Conservation (phyloP, 2,888 invertebrate species). For the Tethea ocularis region DNA sequence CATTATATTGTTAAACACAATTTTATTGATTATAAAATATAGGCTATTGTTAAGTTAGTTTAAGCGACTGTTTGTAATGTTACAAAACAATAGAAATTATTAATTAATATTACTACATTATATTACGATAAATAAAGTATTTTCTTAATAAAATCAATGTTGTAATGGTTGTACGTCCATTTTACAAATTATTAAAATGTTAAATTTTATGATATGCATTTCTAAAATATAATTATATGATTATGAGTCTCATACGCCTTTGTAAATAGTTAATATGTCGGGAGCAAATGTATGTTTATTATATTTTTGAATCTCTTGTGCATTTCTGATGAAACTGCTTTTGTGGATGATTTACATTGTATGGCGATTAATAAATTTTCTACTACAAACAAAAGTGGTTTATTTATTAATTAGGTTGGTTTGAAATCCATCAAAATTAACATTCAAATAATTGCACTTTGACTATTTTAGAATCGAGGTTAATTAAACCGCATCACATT, state of each 20-base stretch:
- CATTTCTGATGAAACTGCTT: slow-evolving; percentile 75
- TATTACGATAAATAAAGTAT: slow-evolving; percentile 48
- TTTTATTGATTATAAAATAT: slow-evolving; percentile 50
- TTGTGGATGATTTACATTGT: slow-evolving; percentile 73
- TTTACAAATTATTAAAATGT: slow-evolving; percentile 58
- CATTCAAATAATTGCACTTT: no score
- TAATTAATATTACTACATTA: slow-evolving; percentile 21
- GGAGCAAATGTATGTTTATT: slow-evolving; percentile 68
- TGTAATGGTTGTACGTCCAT: slow-evolving; percentile 72
- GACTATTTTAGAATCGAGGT: no score
- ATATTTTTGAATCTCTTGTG: slow-evolving; percentile 78
- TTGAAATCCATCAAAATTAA: no score
- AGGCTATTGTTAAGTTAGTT: slow-evolving; percentile 66
- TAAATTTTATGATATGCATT: slow-evolving; percentile 62
- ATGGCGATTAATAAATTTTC: slow-evolving; percentile 75
- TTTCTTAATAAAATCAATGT: slow-evolving; percentile 68
- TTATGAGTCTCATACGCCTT: slow-evolving; percentile 55
- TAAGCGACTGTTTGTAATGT: slow-evolving; percentile 69
- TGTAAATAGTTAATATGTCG: slow-evolving; percentile 65
- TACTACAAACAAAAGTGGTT: slow-evolving; percentile 46
- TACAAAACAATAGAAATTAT: slow-evolving; percentile 56
- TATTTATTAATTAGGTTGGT: slow-evolving; percentile 17
- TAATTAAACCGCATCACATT: no score
- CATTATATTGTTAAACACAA: slow-evolving; percentile 42
- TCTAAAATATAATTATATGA: slow-evolving; percentile 55